A percentile compares a stretch with the other conserved stretches of the same genome.
Evolutionary conservation across 1,140 invertebrate species (phyloP).

Genomic region (Pachypeltis micranthus): DNA sequence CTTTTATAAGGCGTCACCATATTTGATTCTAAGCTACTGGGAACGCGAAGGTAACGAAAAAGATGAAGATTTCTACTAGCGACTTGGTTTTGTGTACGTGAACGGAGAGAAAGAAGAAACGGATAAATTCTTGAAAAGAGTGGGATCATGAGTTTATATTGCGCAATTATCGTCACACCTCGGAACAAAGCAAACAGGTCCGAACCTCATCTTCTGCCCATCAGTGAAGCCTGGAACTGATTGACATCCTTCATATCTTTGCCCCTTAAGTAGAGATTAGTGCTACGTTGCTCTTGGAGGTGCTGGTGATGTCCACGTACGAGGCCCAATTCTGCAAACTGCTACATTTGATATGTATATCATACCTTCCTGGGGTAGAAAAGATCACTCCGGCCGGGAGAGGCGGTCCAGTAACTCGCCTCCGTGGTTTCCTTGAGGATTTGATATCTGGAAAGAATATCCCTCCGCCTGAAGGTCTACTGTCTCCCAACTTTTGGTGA

Average conservation of each 20-base stretch:
- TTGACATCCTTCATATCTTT: constrained; percentile 60
- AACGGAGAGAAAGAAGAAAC: constrained; percentile 56
- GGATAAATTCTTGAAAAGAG: constrained; percentile 68
- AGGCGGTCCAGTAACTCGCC: constrained; percentile 57
- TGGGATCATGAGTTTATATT: constrained; percentile 64
- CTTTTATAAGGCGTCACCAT: constrained; percentile 66
- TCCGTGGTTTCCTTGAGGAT: constrained; percentile 61
- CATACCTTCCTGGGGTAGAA: no score
- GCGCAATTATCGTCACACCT: constrained; percentile 60
- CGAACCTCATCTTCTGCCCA: constrained; percentile 51
- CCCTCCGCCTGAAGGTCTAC: constrained; percentile 48
- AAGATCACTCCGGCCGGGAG: constrained; percentile 37
- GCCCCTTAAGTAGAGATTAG: no score
- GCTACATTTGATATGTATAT: no score
- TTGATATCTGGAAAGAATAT: constrained; percentile 48
- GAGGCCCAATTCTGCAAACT: no score
- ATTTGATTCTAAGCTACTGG: constrained; percentile 67
- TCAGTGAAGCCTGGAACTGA: constrained; percentile 72
- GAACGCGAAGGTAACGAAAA: constrained; percentile 53
- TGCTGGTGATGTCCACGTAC: no score
- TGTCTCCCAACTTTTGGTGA: constrained; percentile 56
- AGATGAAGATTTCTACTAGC: constrained; percentile 58
- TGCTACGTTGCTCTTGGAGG: no score
- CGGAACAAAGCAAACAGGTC: constrained; percentile 33
- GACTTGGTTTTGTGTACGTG: constrained; percentile 43